Percentiles rank a stretch among this genome's conserved stretches.
phyloP scores from a whole-genome alignment of 2,888 invertebrate genomes.

The Lordiphosa andalusiaca region DNA sequence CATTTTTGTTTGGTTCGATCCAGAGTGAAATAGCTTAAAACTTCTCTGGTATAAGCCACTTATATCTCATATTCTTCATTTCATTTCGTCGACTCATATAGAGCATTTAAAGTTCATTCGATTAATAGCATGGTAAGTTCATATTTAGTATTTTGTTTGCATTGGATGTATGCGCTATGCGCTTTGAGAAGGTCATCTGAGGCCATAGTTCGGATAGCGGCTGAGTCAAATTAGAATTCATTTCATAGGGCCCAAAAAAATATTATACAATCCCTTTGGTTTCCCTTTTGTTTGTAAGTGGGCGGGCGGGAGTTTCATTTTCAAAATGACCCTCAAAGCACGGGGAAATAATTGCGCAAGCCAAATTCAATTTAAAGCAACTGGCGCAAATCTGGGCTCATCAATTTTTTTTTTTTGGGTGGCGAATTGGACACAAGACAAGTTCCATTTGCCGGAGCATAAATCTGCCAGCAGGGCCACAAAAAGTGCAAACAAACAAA shows the following conservation, averaged over 20 bases:
- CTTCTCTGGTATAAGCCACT: no score
- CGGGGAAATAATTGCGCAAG: constrained; percentile 61
- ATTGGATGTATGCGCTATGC: constrained; percentile 10
- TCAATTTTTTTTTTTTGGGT: constrained; percentile 43
- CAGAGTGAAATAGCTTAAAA: no score
- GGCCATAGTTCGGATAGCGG: constrained; percentile 7
- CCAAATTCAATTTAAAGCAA: constrained; percentile 51
- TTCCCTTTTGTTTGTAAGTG: constrained; percentile 20
- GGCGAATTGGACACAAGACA: constrained; percentile 47
- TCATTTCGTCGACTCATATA: no score
- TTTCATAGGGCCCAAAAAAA: constrained; percentile 55
- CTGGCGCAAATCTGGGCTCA: constrained; percentile 59
- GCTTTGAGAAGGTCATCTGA: constrained; percentile 7
- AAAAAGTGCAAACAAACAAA: constrained; percentile 27
- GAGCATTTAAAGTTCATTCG: constrained; percentile 8
- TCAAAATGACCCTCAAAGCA: constrained; percentile 33
- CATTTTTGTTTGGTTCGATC: no score
- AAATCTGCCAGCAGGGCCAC: constrained; percentile 39
- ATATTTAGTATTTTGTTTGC: constrained; percentile 42
- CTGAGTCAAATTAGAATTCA: constrained; percentile 68
- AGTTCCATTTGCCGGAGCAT: constrained; percentile 55
- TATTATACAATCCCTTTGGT: constrained; percentile 57
- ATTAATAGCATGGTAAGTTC: constrained; percentile 7
- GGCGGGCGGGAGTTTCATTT: constrained; percentile 45
- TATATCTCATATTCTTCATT: no score